A percentile compares a stretch with the other conserved stretches of the same genome.
Evolutionary conservation across 2,113 vertebrate genomes (phyloP).

Genomic region (Onychorhynchus coronatus): DNA sequence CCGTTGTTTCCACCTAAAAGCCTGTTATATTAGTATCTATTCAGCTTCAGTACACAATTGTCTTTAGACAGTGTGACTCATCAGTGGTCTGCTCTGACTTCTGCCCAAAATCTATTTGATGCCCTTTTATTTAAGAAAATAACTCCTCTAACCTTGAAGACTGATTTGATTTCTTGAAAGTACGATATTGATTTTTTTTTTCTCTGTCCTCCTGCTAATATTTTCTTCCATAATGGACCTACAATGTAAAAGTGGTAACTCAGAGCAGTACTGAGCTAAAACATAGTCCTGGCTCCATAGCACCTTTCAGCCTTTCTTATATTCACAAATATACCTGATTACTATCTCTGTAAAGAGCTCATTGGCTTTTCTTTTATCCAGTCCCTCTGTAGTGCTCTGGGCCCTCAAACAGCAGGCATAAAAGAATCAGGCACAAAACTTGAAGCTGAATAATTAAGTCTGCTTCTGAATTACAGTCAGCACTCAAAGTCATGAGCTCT

Average conservation of each 20-base stretch:
- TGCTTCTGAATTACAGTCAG: background rate
- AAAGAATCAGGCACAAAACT: background rate
- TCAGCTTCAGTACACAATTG: background rate
- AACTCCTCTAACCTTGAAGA: background rate
- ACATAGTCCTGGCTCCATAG: background rate
- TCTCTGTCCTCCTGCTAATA: background rate
- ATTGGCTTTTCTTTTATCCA: background rate
- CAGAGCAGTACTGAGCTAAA: background rate
- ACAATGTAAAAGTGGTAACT: background rate
- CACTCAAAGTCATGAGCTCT: background rate
- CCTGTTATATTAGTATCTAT: background rate
- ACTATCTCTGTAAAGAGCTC: background rate
- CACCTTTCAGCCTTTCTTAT: background rate
- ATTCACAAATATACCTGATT: background rate
- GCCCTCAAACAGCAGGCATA: background rate
- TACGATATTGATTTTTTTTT: background rate
- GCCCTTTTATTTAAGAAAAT: slow-evolving; percentile 1
- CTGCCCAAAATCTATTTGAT: background rate
- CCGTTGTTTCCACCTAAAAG: background rate
- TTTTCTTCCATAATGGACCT: background rate
- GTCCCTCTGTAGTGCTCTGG: background rate
- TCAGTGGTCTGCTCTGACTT: background rate
- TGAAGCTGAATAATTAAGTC: background rate
- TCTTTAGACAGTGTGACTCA: slow-evolving; percentile 4
- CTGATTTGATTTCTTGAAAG: background rate